A percentile compares a stretch with the other conserved stretches of the same genome.
These are phyloP conservation scores for Acridotheres tristis DNA, from an alignment of 2,797 vertebrate species.

Conservation along the genomic window DNA sequence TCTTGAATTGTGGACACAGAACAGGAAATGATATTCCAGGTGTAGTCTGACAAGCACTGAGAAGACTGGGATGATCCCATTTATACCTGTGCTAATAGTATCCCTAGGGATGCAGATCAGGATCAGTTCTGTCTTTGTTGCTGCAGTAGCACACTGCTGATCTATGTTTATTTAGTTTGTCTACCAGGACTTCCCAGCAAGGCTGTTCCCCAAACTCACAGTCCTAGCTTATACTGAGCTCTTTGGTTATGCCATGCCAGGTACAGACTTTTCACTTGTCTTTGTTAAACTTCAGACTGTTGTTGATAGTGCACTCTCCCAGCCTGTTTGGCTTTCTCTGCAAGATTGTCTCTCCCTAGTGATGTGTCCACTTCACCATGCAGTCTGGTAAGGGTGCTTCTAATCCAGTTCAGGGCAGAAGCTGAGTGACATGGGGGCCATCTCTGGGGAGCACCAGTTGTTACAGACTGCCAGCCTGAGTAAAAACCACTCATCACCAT, in stretches of 20 bases:
- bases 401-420: neutral
- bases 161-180: neutral
- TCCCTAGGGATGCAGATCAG: neutral
- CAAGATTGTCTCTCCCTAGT: neutral
- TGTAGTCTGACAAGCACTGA: neutral
- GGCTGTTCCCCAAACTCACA: neutral
- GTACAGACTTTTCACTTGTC: neutral
- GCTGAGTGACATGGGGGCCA: accelerated
- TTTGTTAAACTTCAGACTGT: neutral
- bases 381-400: neutral
- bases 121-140: neutral
- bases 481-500: neutral
- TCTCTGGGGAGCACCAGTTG: accelerated
- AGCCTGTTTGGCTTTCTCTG: neutral
- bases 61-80: neutral
- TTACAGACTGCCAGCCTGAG: neutral
- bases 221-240: neutral
- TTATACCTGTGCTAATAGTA: neutral
- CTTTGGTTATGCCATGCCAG: neutral
- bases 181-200: neutral
- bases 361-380: accelerated
- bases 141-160: neutral
- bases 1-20: neutral
- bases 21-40: neutral
- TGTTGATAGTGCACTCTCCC: neutral